Base-by-base conservation (phyloP, 2,888 invertebrate species). In the Leucophora obtusa region DNA sequence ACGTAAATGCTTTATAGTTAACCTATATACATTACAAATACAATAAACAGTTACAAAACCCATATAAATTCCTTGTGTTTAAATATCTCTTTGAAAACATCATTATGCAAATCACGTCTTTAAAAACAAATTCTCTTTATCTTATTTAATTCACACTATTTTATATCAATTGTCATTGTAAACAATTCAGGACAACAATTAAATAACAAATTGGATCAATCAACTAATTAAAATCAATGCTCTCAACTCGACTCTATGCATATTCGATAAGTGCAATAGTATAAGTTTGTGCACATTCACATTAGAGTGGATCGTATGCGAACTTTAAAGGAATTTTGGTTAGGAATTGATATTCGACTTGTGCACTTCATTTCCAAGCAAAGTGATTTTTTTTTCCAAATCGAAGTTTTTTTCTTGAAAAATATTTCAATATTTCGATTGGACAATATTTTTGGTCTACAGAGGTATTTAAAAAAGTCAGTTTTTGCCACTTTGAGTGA, bases 151-250 rank as follows among this genome's bases (percentile, higher is more conserved):
- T 77, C 58, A 70, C 69, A 77, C 69, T 70, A 77, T 69, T 69
- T 70, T 62, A 70, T 81, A 70, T 70, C 77, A 77, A 74, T 70
- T 73, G 70, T 69, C 70, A 77, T 59, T 66, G 73, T 50, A 73
- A 65, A 77, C 69, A 73, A 70, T 47, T 69, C 59, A 77, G 69
- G 63, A 76, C 59, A 68, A 63, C 75, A 81, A 75, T 76, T 80
- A 80, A 77, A 70, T 77, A 47, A 74, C 73, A 73, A 81, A 77
- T 81, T 81, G 77, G 70, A 66, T 77, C 73, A 77, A 81, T 81
- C 65, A 77, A 77, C 81, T 73, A 77, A 81, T 77, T 81, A 77
- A 77, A 77, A 81, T 73, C 81, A 73, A 70, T 81, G 68, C 47
- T 51, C 10, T 60, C n/a, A 4, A 47, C 43, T 47, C n/a, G 15